These are phyloP conservation scores for Vipera ursinii DNA, from an alignment of 2,797 vertebrate species.

Conservation along the genomic window DNA sequence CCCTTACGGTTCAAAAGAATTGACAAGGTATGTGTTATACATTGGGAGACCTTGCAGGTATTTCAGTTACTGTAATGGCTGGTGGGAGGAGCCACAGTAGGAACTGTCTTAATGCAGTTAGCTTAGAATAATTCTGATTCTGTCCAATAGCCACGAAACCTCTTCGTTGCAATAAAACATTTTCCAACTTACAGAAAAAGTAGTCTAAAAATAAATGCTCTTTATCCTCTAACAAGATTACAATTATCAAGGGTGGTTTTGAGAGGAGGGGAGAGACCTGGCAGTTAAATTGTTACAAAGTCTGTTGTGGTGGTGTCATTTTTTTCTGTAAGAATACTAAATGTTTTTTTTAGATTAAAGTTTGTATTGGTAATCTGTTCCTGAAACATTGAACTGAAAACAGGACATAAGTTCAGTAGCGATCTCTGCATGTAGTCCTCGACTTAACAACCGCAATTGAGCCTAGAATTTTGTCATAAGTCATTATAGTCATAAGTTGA, in stretches of 20 bases:
- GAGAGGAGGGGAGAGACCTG: not conserved
- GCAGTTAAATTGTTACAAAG: not conserved
- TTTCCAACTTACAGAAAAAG: not conserved
- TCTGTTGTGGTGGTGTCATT: not conserved
- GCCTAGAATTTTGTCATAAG: not conserved
- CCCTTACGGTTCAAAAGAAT: constrained; percentile 87
- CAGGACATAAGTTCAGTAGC: not conserved
- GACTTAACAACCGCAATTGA: not conserved
- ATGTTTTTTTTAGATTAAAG: not conserved
- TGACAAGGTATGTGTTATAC: constrained; percentile 75
- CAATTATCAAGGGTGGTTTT: not conserved
- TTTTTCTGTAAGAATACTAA: not conserved
- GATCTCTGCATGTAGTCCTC: not conserved
- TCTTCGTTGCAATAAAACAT: not conserved
- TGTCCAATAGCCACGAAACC: not conserved
- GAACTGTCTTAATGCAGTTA: not conserved
- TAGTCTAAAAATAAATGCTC: not conserved
- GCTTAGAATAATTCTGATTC: not conserved
- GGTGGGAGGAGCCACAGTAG: not conserved
- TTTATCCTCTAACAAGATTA: not conserved
- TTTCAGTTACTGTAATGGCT: not conserved
- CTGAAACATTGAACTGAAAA: not conserved
- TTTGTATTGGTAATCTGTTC: not conserved
- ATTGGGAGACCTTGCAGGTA: not conserved
- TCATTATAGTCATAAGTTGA: not conserved